Evolutionary conservation across 2,113 vertebrate species (phyloP), one percentile per base, ranked within the genome.

Genomic region (Apistogramma diplotaenia): DNA sequence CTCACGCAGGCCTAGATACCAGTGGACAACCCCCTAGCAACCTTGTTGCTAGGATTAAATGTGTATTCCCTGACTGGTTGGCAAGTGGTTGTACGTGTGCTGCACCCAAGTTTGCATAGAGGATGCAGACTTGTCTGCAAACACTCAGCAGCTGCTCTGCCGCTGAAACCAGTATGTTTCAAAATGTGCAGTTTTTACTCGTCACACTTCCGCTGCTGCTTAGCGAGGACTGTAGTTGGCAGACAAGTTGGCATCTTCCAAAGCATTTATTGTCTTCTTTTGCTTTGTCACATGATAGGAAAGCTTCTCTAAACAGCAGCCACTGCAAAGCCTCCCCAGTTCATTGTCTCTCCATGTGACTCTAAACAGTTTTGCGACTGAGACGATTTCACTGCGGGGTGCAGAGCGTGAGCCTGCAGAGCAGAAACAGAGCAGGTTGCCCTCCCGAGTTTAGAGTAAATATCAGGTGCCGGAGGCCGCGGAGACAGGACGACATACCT

Each of bases 401-500:
- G 76, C 6, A 6, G 9, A 51, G 78, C 1, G 53, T 31, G 33
- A 55, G 8, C 75, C 88, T 1, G 19, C 74, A 3, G 84, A 75
- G 76, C 59, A 33, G 56, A 72, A 51, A 51, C 54, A 3, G 51
- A 71, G 58, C 19, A 77, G 85, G 80, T 77, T 4, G 18, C 72
- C 62, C 78, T 77, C 53, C 15, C 8, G 3, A 70, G 58, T 59
- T 25, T 19, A 9, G 74, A 46, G 75, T 87, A 87, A 93, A 91
- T 49, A 90, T 90, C 89, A 90, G 91, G 89, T 87, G 79, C 79
- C 67, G 72, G 31, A 19, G 56, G 78, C 79, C 3, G 21, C n/a
- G 8, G 72, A 85, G 73, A 76, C 54, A 37, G 27, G 82, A 16
- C 19, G 7, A 71, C 81, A 89, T 87, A 89, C 75, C 86, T 89